Evolutionary conservation across 2,797 vertebrate genomes (phyloP), one percentile per base, ranked within the genome.

Genomic region (Adelosebastes latens): DNA sequence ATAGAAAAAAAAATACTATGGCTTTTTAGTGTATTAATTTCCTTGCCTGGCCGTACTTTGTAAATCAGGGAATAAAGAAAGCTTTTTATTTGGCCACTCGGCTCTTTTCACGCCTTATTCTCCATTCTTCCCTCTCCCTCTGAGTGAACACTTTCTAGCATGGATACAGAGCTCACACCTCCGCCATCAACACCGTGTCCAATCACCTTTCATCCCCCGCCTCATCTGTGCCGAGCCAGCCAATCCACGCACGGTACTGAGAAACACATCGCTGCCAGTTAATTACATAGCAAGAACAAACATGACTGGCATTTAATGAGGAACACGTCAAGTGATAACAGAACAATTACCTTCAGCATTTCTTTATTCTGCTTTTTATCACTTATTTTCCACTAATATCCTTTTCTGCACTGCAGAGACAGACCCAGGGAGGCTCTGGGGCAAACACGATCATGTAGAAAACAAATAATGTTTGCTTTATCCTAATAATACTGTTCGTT

Each of bases 81-180:
- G 39, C 69, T 53, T 81, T 62, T 25, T 5, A 8, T 86, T 77
- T 82, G 42, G 31, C 20, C 10, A 68, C 32, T 77, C 34, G 59
- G 61, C 25, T 49, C 49, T 80, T 86, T 84, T 83, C 71, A 87
- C 22, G 46, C 67, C 36, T 53, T 84, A 75, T 72, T 75, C 81
- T 87, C 76, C 52, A 73, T 81, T 90, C 73, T 69, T 71, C 74
- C 84, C 75, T 84, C 86, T 77, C 80, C 80, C 85, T 85, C 90
- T 70, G 76, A 84, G 84, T 89, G 85, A 93, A 93, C 84, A 88
- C 88, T n/a, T 93, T 83, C 91, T 92, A 84, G 87, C 95, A 93
- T 96, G 92, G 95, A 96, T 93, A 96, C 95, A 95, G 94, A 87
- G 85, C 92, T 93, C 85, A 89, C 92, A 94, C 92, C 93, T 91